Evolutionary conservation across 2,113 vertebrate genomes (phyloP), one percentile per base, ranked within the genome.

Genomic region (Poeciliopsis prolifica): DNA sequence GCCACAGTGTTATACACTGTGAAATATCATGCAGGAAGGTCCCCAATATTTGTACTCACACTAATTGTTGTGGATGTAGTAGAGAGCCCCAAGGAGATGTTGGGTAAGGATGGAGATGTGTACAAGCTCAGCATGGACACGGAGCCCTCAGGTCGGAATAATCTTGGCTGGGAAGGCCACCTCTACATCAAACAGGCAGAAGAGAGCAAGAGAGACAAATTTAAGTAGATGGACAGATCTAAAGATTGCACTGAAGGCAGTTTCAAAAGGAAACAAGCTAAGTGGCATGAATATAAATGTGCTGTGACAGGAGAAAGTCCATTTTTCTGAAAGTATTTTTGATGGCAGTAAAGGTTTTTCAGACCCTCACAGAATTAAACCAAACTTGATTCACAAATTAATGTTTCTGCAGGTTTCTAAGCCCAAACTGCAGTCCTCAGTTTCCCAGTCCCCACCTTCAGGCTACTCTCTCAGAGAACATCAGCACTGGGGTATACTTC

Each of bases 21-120:
- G 24, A 78, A 63, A 78, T 74, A 86, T 77, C 1, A 69, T 42
- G 15, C 35, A 29, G 51, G 10, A 44, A 72, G 30, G 30, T 65
- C 30, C 9, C 51, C n/a, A 65, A 61, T 61, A 75, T 13, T 17
- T 75, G 64, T 84, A 96, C 98, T 98, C 94, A 99, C 98, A 33
- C 77, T 96, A 79, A 98, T 94, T 72, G 96, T 95, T 31, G 97
- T 91, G 68, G 97, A 92, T 61, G 95, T 92, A 74, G 95, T 94
- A 5, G 97, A 95, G 83, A 99, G 95, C 79, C 97, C 97, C 92
- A 99, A 89, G 66, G 96, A 97, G 87, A 99, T 99, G 86, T 99
- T 99, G 87, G 98, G 98, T 86, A 99, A 93, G 80, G 98, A 99
- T 37, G 97, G 97, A 79, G 98, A 99, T 1, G 97, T 97, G 91